A percentile compares a stretch with the other conserved stretches of the same genome.
These are phyloP conservation scores for Arenicola marina DNA, from an alignment of 2,888 invertebrate genomes.

Conservation along the genomic window DNA sequence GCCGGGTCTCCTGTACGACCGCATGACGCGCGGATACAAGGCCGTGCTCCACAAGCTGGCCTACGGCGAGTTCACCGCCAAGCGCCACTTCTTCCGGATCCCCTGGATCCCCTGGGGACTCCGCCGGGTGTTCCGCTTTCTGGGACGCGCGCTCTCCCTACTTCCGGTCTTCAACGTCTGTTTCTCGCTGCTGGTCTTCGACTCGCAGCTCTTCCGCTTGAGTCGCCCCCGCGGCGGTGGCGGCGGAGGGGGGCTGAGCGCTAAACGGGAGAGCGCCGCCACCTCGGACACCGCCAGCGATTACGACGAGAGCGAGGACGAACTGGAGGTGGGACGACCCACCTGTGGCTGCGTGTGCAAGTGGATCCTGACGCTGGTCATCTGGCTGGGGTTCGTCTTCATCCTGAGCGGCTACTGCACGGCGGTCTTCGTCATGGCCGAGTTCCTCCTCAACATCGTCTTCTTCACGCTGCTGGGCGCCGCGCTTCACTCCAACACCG, in stretches of 20 bases:
- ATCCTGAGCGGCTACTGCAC: conserved; percentile 34
- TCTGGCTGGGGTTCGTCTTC: conserved; percentile 33
- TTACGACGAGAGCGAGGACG: conserved; percentile 16
- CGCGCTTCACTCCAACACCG: conserved; percentile 24
- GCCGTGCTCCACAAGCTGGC: conserved; percentile 29
- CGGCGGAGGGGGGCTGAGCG: neutral
- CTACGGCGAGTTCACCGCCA: conserved; percentile 29
- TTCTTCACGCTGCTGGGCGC: conserved; percentile 31
- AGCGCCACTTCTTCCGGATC: conserved; percentile 32
- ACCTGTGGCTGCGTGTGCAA: conserved; percentile 15
- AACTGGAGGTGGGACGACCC: conserved; percentile 4
- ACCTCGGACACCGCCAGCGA: conserved; percentile 3
- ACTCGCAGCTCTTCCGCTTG: conserved; percentile 20
- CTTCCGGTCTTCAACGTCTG: conserved; percentile 34
- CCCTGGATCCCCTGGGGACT: conserved; percentile 32
- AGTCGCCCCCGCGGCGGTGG: conserved; percentile 5
- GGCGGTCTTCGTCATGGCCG: conserved; percentile 28
- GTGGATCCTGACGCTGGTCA: conserved; percentile 10
- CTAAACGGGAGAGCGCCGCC: neutral
- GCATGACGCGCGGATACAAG: conserved; percentile 29
- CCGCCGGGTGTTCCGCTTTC: conserved; percentile 18
- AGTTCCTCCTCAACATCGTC: conserved; percentile 30
- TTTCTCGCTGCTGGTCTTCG: conserved; percentile 19
- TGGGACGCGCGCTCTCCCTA: conserved; percentile 21
- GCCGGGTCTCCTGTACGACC: conserved; percentile 25